Evolutionary conservation across 2,113 vertebrate species (phyloP).

Genomic region (Serilophus lunatus): DNA sequence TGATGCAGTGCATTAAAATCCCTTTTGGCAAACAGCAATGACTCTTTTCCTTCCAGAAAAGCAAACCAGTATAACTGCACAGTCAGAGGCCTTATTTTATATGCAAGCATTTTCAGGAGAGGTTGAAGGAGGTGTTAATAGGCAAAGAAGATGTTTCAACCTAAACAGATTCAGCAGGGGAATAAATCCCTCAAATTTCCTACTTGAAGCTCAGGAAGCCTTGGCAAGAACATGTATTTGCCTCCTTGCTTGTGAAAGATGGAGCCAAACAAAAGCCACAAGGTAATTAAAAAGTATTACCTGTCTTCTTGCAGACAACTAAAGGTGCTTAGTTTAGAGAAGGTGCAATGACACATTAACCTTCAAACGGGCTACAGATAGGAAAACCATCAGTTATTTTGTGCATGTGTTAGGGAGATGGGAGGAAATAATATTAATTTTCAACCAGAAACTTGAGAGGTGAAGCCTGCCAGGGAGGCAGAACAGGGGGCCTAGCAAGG

Average conservation of each 20-base stretch:
- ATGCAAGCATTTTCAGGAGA: neutral
- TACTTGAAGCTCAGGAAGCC: neutral
- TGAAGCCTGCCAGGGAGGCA: rapidly evolving
- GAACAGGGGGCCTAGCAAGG: neutral
- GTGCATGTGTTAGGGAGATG: neutral
- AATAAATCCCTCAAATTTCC: neutral
- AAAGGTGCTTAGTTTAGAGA: neutral
- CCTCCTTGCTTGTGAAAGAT: neutral
- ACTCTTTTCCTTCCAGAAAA: neutral
- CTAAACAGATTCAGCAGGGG: neutral
- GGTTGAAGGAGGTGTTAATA: neutral
- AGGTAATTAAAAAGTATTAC: neutral
- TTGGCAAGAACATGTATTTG: neutral
- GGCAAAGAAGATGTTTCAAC: neutral
- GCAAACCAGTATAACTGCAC: neutral
- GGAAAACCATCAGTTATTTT: rapidly evolving
- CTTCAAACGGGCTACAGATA: neutral
- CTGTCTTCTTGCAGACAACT: neutral
- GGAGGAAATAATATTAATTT: neutral
- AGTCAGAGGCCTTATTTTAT: neutral
- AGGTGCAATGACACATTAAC: neutral
- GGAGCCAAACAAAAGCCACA: neutral
- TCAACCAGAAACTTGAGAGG: neutral
- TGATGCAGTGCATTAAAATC: neutral
- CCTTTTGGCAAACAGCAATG: neutral